Evolutionary conservation across 92 coral and sea anemone species (phyloP), one percentile per base, ranked within the genome.

Genomic region (Zoanthus solanderi): DNA sequence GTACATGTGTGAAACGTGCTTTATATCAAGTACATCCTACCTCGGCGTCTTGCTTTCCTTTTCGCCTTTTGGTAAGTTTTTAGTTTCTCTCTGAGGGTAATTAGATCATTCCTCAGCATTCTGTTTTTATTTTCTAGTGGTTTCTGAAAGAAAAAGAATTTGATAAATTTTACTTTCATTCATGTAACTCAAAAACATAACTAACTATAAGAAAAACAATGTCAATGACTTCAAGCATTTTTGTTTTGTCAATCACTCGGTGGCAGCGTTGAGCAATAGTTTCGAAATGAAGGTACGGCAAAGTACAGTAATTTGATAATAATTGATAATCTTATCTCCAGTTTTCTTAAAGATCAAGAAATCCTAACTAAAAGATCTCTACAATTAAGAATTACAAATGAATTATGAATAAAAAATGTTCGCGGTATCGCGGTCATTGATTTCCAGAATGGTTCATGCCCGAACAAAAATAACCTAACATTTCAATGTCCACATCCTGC

Each of bases 21-120:
- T 9, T 9, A 54, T 54, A 9, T 54, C 60, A 37, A 75, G 58
- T 18, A 53, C n/a, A 76, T 50, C 66, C 11, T 7, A 76, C 81
- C 65, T 50, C 81, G 48, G 65, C 81, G 65, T 76, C 48, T 76
- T 14, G 61, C 66, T 12, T 76, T 63, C 23, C 81, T 76, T 76
- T 28, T 76, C 7, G 11, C 81, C 56, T 76, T 76, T 76, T 31
- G 81, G 13, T 52, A 53, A 53, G 7, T 76, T 76, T 76, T 46
- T 17, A 76, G 44, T 65, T 11, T 76, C 7, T 52, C 81, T 52
- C 47, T 50, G 32, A 76, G 47, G 53, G 81, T 76, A 31, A 76
- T 76, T 6, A 76, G n/a, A 18, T 76, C 81, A 53, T 76, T 76
- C 6, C 81, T 52, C 45, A 50, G 46, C 81, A 76, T 76, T n/a